phyloP scores from a whole-genome alignment of 2,888 invertebrate genomes.

The Athalia rosae region DNA sequence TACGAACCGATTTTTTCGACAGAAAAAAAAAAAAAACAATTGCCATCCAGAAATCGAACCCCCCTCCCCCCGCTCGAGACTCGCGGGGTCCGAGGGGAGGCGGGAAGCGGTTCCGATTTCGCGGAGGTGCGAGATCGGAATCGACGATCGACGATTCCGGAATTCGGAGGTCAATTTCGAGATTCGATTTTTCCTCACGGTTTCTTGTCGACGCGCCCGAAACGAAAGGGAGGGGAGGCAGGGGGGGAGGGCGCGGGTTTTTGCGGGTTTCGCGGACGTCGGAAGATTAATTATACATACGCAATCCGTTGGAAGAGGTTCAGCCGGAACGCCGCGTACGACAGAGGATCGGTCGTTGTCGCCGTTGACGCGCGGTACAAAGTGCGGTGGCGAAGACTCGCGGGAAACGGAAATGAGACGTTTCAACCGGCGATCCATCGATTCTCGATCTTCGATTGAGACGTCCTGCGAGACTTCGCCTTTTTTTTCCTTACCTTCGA shows the following conservation, averaged over 20 bases:
- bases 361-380: no score
- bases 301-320: background rate
- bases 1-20: slow-evolving; percentile 11
- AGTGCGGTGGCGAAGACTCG: background rate
- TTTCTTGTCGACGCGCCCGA: no score
- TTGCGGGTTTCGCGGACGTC: background rate
- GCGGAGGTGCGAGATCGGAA: no score
- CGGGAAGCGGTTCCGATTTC: no score
- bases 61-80: background rate
- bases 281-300: slow-evolving; percentile 32
- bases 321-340: background rate
- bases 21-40: background rate
- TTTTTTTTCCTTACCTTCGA: slow-evolving; percentile 60
- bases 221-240: no score
- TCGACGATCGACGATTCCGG: no score
- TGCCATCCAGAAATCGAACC: background rate
- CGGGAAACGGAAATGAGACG: slow-evolving; percentile 57
- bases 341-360: background rate
- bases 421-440: slow-evolving; percentile 55
- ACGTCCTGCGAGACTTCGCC: slow-evolving; percentile 59
- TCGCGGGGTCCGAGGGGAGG: background rate
- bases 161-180: no score
- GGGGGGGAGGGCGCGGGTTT: no score
- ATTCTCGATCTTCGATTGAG: slow-evolving; percentile 67
- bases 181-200: no score